Conservation (phyloP, 2,888 invertebrate genomes). For the Campopleginae sp. region DNA sequence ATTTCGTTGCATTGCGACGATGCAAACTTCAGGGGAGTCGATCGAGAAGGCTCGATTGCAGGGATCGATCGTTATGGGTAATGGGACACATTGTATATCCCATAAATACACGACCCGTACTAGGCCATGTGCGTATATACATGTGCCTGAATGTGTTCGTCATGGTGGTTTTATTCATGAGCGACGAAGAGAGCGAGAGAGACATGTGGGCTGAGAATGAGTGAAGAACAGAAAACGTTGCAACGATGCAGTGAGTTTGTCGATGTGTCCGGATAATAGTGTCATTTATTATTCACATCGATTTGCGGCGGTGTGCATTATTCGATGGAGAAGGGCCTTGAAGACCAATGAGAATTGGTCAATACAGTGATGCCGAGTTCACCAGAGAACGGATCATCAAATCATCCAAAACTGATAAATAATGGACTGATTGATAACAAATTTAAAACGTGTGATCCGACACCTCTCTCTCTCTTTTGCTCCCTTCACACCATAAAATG, state of each 20-base stretch:
- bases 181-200: constrained; percentile 12
- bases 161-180: constrained; percentile 70
- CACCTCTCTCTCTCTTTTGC: neutral
- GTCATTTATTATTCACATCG: constrained; percentile 69
- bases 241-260: constrained; percentile 19
- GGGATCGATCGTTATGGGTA: neutral
- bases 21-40: neutral
- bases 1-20: too few relatives aligned
- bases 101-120: neutral
- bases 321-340: neutral
- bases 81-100: constrained; percentile 1
- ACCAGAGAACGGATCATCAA: neutral
- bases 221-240: neutral
- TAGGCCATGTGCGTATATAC: neutral
- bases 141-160: constrained; percentile 56
- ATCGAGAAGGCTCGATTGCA: neutral
- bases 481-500: neutral
- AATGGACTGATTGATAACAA: neutral
- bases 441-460: neutral
- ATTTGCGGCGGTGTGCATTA: constrained; percentile 46
- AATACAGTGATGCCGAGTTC: neutral
- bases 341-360: constrained; percentile 27
- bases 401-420: neutral
- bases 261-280: constrained; percentile 58
- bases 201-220: neutral